Conservation (phyloP, 2,888 invertebrate genomes). For the Papilio demoleus region DNA sequence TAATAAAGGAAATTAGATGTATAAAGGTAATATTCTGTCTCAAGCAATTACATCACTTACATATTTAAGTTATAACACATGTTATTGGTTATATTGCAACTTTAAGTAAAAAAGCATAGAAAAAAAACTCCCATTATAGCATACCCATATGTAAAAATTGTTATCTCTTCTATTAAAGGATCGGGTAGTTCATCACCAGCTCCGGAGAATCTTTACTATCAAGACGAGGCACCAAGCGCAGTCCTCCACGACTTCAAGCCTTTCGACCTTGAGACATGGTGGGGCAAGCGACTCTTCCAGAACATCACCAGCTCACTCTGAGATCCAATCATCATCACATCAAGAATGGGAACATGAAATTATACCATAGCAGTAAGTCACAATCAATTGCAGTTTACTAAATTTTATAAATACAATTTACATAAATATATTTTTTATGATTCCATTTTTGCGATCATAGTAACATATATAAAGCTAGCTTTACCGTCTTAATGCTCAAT, state of each 20-base stretch:
- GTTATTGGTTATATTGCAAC: too few relatives aligned
- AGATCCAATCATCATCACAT: slow-evolving; percentile 49
- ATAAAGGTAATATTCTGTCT: too few relatives aligned
- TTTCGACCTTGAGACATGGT: slow-evolving; percentile 95
- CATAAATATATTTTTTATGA: slow-evolving; percentile 39
- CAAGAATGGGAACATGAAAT: slow-evolving; percentile 56
- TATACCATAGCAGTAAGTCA: slow-evolving; percentile 74
- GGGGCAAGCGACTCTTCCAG: slow-evolving; percentile 93
- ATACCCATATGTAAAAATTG: too few relatives aligned
- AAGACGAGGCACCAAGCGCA: slow-evolving; percentile 88
- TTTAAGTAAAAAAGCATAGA: too few relatives aligned
- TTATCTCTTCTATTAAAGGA: slow-evolving; percentile 48
- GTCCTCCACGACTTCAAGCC: slow-evolving; percentile 92
- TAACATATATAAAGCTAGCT: too few relatives aligned
- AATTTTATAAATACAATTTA: slow-evolving; percentile 65
- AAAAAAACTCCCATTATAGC: too few relatives aligned
- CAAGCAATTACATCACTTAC: too few relatives aligned
- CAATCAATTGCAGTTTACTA: slow-evolving; percentile 81
- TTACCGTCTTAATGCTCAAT: too few relatives aligned
- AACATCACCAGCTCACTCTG: slow-evolving; percentile 92
- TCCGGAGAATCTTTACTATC: slow-evolving; percentile 86
- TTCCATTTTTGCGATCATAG: slow-evolving; percentile 35
- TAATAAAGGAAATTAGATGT: too few relatives aligned
- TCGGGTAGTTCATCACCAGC: slow-evolving; percentile 74
- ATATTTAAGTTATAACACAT: too few relatives aligned